Percentiles rank a stretch among this genome's conserved stretches.
These are phyloP conservation scores for Amniataba percoides DNA, from an alignment of 2,797 vertebrate genomes.

Conservation along the genomic window DNA sequence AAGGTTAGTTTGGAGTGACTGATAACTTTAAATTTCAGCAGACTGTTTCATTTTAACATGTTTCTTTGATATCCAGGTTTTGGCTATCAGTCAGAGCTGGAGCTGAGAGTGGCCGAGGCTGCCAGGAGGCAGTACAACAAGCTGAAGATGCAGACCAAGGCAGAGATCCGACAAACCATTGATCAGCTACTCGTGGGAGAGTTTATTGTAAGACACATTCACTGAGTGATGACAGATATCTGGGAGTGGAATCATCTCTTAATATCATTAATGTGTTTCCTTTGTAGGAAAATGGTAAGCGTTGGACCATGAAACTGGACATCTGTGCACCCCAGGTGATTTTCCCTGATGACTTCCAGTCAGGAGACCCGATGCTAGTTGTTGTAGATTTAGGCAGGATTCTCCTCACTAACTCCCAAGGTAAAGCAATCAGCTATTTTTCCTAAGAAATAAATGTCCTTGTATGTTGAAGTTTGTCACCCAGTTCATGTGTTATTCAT, in stretches of 20 bases:
- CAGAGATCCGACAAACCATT: constrained; percentile 97
- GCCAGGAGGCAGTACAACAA: constrained; percentile 98
- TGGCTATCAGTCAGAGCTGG: constrained; percentile 97
- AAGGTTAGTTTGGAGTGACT: too few relatives aligned
- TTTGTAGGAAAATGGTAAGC: constrained; percentile 93
- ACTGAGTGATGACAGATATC: neutral
- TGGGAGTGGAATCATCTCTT: neutral
- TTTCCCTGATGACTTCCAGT: constrained; percentile 97
- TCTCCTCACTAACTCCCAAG: constrained; percentile 95
- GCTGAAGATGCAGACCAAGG: constrained; percentile 98
- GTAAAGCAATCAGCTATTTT: constrained; percentile 76
- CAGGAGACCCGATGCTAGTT: constrained; percentile 93
- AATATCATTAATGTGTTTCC: constrained; percentile 10
- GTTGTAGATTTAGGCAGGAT: constrained; percentile 97
- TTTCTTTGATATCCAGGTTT: constrained; percentile 83
- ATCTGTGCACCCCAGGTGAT: constrained; percentile 98
- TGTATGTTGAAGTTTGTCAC: neutral
- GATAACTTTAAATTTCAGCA: neutral
- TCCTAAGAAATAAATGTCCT: neutral
- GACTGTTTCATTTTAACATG: constrained; percentile 1
- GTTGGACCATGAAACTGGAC: constrained; percentile 96
- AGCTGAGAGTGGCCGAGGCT: constrained; percentile 94
- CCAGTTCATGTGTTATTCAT: constrained; percentile 3
- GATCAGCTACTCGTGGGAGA: constrained; percentile 97
- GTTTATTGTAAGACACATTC: constrained; percentile 92